phyloP scores from a whole-genome alignment of 1,140 invertebrate genomes.

The Tetragonula clypearis region DNA sequence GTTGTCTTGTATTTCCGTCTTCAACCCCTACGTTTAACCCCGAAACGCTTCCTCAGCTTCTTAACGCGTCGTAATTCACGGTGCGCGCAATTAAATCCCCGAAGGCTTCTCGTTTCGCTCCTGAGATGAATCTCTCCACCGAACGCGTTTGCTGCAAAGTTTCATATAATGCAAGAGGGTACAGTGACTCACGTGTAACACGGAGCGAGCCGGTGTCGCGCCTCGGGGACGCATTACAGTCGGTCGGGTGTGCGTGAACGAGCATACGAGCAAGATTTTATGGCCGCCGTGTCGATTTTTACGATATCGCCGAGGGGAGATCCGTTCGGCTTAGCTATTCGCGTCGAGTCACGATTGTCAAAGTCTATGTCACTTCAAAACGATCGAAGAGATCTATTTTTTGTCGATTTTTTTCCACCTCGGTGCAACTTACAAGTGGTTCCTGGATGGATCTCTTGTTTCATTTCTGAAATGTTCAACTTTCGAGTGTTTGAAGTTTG shows the following conservation, averaged over 20 bases:
- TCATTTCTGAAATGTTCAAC: too few relatives aligned
- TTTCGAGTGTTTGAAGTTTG: too few relatives aligned
- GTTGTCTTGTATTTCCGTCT: not conserved
- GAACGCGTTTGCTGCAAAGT: conserved; percentile 17
- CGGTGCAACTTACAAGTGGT: too few relatives aligned
- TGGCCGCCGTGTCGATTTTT: conserved; percentile 46
- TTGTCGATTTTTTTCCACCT: too few relatives aligned
- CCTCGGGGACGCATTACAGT: not conserved
- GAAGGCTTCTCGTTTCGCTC: not conserved
- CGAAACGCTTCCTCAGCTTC: not conserved
- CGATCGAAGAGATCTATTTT: not conserved
- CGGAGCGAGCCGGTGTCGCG: not conserved
- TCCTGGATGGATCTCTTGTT: too few relatives aligned
- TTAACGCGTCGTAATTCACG: not conserved
- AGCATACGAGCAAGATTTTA: conserved; percentile 40
- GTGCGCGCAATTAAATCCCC: conserved; percentile 1
- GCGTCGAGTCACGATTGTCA: not conserved
- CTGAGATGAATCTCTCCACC: not conserved
- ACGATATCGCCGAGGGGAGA: conserved; percentile 39
- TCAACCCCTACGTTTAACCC: not conserved
- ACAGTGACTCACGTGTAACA: conserved; percentile 13
- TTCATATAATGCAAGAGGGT: conserved; percentile 30
- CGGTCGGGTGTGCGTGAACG: not conserved
- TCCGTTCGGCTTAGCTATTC: not conserved
- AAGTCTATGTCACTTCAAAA: not conserved